phyloP scores from a whole-genome alignment of 2,797 vertebrate species.

The Bradypodion ventrale region DNA sequence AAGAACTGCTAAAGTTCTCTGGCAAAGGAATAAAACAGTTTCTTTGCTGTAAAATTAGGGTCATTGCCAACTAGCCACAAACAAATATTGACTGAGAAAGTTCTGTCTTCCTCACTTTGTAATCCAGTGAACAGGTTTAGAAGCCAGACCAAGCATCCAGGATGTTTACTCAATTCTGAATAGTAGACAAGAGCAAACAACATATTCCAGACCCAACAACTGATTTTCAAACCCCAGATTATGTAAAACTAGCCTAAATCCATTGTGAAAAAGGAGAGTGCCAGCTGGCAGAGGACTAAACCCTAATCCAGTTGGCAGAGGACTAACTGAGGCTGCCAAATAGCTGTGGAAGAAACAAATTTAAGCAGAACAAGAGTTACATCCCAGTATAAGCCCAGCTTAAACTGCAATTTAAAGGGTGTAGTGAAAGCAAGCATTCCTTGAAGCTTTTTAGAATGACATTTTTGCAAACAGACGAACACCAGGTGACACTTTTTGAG shows the following conservation, averaged over 20 bases:
- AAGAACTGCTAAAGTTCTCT: conserved; percentile 49
- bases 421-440: neutral
- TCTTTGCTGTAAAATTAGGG: conserved; percentile 32
- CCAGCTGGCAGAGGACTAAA: conserved; percentile 47
- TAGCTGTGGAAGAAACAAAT: neutral
- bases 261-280: conserved; percentile 10
- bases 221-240: conserved; percentile 57
- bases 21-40: conserved; percentile 30
- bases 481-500: neutral
- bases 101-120: accelerated
- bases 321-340: neutral
- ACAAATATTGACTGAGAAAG: conserved; percentile 3
- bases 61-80: neutral
- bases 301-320: too few species aligned
- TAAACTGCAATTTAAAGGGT: neutral
- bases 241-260: conserved; percentile 45
- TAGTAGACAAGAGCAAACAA: conserved; percentile 50
- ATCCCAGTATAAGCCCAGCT: neutral
- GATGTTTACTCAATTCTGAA: conserved; percentile 55
- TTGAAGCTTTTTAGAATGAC: neutral
- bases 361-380: neutral
- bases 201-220: conserved; percentile 57
- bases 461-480: neutral
- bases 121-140: neutral
- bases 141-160: conserved; percentile 18